phyloP scores from a whole-genome alignment of 1,140 invertebrate genomes.

The Trachymyrmex septentrionalis region DNA sequence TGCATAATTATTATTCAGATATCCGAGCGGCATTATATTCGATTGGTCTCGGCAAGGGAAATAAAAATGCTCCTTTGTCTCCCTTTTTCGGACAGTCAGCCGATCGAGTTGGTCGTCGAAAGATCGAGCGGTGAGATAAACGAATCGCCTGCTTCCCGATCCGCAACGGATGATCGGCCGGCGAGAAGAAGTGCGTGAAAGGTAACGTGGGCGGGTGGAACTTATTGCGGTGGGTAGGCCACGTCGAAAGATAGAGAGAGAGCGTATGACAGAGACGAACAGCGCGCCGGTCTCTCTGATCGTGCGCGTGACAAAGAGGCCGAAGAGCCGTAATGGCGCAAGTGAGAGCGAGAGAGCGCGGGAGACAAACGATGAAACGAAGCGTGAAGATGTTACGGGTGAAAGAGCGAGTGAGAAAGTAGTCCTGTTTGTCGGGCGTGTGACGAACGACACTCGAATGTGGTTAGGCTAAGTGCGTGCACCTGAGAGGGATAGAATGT shows the following conservation, averaged over 20 bases:
- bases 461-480: conserved; percentile 2
- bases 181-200: conserved; percentile 80
- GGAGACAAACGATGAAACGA: conserved; percentile 7
- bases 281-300: conserved; percentile 37
- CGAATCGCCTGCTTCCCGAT: conserved; percentile 81
- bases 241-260: conserved; percentile 66
- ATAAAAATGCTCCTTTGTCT: conserved; percentile 2
- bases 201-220: conserved; percentile 83
- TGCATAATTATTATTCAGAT: conserved; percentile 17
- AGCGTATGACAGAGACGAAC: conserved; percentile 69
- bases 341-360: not conserved
- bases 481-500: conserved; percentile 38
- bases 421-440: conserved; percentile 26
- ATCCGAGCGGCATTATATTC: conserved; percentile 39
- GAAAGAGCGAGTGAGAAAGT: conserved; percentile 5
- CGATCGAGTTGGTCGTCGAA: conserved; percentile 37
- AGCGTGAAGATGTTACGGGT: conserved; percentile 16
- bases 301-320: conserved; percentile 8
- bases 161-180: conserved; percentile 81
- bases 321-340: not conserved
- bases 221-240: conserved; percentile 82
- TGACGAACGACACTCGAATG: conserved; percentile 47
- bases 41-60: conserved; percentile 45
- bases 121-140: conserved; percentile 74
- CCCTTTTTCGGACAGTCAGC: conserved; percentile 13